A percentile compares a stretch with the other conserved stretches of the same genome.
Conservation (phyloP, 2,113 vertebrate genomes). For the Corythoichthys haematopterus region DNA sequence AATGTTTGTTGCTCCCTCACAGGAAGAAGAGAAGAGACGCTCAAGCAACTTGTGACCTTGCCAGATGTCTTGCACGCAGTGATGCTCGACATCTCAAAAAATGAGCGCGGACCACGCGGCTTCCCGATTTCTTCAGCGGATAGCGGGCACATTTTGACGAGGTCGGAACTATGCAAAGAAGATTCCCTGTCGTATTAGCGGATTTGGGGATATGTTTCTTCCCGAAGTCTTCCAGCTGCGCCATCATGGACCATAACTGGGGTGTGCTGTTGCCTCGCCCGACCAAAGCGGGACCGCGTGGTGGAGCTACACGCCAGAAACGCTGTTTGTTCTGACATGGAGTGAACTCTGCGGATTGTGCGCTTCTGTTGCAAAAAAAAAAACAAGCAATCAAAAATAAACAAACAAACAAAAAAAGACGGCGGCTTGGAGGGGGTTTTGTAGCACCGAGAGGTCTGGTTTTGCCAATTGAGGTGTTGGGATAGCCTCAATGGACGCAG, state of each 20-base stretch:
- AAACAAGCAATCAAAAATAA: slow-evolving; percentile 6
- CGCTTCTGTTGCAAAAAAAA: background rate
- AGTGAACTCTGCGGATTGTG: slow-evolving; percentile 15
- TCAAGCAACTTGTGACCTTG: slow-evolving; percentile 2
- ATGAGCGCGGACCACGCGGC: slow-evolving; percentile 16
- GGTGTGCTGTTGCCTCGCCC: slow-evolving; percentile 22
- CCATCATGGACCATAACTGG: slow-evolving; percentile 33
- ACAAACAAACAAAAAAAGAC: background rate
- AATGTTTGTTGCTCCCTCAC: slow-evolving; percentile 23
- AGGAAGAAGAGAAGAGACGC: slow-evolving; percentile 18
- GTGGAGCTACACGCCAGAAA: background rate
- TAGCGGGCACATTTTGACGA: slow-evolving; percentile 9
- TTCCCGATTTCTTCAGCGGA: slow-evolving; percentile 3
- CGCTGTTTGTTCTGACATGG: slow-evolving; percentile 25
- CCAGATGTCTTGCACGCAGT: slow-evolving; percentile 7
- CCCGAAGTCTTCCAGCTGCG: background rate
- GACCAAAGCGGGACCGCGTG: slow-evolving; percentile 32
- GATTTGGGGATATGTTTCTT: slow-evolving; percentile 19
- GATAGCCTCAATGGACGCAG: slow-evolving; percentile 63
- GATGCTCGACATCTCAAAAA: slow-evolving; percentile 6
- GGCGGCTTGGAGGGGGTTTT: slow-evolving; percentile 10
- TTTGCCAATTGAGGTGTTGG: slow-evolving; percentile 26
- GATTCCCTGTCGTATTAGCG: slow-evolving; percentile 22
- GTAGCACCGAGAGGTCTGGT: slow-evolving; percentile 5
- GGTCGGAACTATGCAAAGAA: slow-evolving; percentile 23